Conservation (phyloP, 2,888 invertebrate genomes). For the Noctua pronuba region DNA sequence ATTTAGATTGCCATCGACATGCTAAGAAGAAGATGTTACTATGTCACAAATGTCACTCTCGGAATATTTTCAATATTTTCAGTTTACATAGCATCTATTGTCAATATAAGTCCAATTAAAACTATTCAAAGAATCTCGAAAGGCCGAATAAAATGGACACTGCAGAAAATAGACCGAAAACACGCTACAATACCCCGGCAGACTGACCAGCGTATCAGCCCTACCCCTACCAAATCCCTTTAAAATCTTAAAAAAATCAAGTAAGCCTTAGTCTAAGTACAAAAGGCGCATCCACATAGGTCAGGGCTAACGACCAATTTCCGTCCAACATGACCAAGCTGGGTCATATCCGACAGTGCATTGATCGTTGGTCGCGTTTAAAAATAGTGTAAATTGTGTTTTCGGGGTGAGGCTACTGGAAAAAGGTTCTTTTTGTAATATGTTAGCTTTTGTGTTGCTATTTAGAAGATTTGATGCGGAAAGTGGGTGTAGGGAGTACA, state of each 20-base stretch:
- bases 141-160: background rate
- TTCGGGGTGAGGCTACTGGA: constrained; percentile 42
- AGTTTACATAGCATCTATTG: background rate
- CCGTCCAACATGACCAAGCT: constrained; percentile 44
- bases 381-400: constrained; percentile 56
- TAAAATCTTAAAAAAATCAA: constrained; percentile 38
- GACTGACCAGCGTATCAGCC: background rate
- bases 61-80: no score
- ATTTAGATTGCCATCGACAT: no score
- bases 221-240: background rate
- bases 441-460: constrained; percentile 11
- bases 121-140: background rate
- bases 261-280: constrained; percentile 26
- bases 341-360: constrained; percentile 54
- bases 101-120: background rate
- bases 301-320: constrained; percentile 62
- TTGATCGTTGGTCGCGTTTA: constrained; percentile 48
- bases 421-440: constrained; percentile 27
- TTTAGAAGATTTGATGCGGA: constrained; percentile 6
- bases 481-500: background rate
- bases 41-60: no score
- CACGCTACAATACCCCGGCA: background rate
- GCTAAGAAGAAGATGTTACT: no score
- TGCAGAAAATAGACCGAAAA: background rate
- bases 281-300: constrained; percentile 48